Percentiles rank a stretch among this genome's conserved stretches.
Evolutionary conservation across 1,140 invertebrate species (phyloP).

Genomic region (Ceratosolen fusciceps): DNA sequence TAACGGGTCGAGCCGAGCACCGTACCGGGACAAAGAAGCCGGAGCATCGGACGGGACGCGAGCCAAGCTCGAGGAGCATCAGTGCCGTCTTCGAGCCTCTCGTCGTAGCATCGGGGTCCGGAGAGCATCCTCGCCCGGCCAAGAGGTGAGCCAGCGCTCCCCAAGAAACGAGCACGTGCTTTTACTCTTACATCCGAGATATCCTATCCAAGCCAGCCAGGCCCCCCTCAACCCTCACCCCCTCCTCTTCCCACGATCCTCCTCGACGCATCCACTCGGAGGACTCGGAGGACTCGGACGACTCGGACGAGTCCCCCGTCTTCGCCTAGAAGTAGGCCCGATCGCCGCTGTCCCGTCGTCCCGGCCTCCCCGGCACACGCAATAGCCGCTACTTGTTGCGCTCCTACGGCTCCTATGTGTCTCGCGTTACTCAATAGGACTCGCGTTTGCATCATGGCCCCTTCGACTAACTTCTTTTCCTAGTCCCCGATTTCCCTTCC

Average conservation of each 20-base stretch:
- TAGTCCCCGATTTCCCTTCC: no score
- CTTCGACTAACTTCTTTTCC: no score
- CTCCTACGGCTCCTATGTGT: neutral
- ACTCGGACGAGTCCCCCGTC: neutral
- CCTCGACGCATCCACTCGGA: neutral
- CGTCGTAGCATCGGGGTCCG: neutral
- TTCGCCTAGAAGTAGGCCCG: no score
- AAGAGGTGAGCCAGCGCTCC: neutral
- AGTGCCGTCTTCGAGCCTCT: no score
- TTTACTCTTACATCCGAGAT: neutral
- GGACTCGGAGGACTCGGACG: neutral
- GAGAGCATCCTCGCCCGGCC: neutral
- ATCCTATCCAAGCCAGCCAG: neutral
- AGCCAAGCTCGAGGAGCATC: neutral
- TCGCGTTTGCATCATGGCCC: neutral
- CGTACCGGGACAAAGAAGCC: conserved; percentile 22
- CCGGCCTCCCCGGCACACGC: no score
- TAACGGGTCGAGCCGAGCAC: neutral
- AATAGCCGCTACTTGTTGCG: no score
- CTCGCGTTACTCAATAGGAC: neutral
- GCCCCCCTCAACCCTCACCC: neutral
- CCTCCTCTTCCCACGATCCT: neutral
- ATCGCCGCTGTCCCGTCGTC: no score
- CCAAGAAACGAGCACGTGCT: neutral
- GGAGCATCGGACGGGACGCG: conserved; percentile 1